Evolutionary conservation across 2,888 invertebrate species (phyloP).

Genomic region (Artemia sinica): DNA sequence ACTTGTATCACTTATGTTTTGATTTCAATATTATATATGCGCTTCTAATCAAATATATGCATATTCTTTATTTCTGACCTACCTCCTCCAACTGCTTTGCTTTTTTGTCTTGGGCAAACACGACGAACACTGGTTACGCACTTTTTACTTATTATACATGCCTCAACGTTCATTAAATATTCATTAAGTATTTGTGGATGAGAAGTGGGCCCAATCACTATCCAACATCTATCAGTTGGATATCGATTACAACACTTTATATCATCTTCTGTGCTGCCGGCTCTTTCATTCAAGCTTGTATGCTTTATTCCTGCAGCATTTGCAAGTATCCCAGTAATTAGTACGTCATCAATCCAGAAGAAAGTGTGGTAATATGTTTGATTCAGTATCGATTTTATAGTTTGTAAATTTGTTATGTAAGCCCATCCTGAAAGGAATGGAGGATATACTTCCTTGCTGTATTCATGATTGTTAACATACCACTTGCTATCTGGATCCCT

Average conservation of each 20-base stretch:
- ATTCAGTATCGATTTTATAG: constrained; percentile 41
- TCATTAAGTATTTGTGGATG: background rate
- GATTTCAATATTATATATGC: no score
- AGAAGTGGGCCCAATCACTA: background rate
- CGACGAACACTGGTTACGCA: no score
- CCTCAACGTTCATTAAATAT: no score
- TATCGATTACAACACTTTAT: background rate
- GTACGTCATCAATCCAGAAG: constrained; percentile 85
- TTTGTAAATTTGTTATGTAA: constrained; percentile 51
- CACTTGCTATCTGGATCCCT: constrained; percentile 54
- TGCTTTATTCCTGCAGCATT: constrained; percentile 41
- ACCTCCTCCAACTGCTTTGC: no score
- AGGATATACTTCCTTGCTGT: constrained; percentile 43
- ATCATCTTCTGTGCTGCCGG: background rate
- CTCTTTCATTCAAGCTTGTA: constrained; percentile 23
- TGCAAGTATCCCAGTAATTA: constrained; percentile 59
- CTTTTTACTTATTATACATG: no score
- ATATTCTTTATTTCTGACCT: no score
- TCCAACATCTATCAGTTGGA: background rate
- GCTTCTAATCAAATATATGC: no score
- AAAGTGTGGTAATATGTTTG: constrained; percentile 35
- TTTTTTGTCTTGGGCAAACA: no score
- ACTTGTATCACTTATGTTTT: no score
- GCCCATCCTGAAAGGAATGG: constrained; percentile 66
- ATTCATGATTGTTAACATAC: constrained; percentile 55